Base-by-base conservation (phyloP, 2,797 vertebrate genomes). In the Picus viridis region DNA sequence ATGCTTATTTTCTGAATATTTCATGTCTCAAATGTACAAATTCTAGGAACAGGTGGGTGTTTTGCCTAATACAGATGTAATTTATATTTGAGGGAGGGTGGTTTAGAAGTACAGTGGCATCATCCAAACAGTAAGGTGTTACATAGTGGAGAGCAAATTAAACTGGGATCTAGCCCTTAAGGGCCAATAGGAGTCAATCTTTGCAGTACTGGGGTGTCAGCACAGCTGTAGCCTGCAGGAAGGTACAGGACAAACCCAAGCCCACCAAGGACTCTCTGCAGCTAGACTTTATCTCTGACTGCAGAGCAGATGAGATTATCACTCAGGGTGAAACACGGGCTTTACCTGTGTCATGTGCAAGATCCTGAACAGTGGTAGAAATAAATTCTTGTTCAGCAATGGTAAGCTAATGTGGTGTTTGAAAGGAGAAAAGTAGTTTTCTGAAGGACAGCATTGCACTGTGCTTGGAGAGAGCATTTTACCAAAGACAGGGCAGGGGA, bases 331-430 rank as follows among this genome's bases (percentile, higher is more conserved):
- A 59, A 64, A 23, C 18, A 2, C 2, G 3, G 76, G 51, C 53
- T 57, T n/a, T 6, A 9, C 43, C 58, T 16, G 43, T 51, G 23
- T 24, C 23, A 24, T 51, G 23, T 41, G 51, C 1, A 3, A 9
- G 23, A 27, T 36, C 4, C 8, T 13, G 19, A 62, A 43, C 4
- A 22, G 5, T 17, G 10, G 22, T 62, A 53, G 56, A 13, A 62
- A 51, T 3, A 11, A 65, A n/a, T 6, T 2, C 19, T 32, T 39
- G 39, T 17, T 61, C 45, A 57, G 32, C 59, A 56, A 36, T 27
- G 11, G 5, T 36, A 1, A 41, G 15, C 58, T 73, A 49, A 58
- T 0, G 0, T 3, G 18, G 30, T 49, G 24, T 11, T 62, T 47
- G n/a, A n/a, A 62, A 67, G 41, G 10, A 51, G 54, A n/a, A 20